Conservation (phyloP, 1,140 invertebrate species). For the Pygmarrhopalites habei region DNA sequence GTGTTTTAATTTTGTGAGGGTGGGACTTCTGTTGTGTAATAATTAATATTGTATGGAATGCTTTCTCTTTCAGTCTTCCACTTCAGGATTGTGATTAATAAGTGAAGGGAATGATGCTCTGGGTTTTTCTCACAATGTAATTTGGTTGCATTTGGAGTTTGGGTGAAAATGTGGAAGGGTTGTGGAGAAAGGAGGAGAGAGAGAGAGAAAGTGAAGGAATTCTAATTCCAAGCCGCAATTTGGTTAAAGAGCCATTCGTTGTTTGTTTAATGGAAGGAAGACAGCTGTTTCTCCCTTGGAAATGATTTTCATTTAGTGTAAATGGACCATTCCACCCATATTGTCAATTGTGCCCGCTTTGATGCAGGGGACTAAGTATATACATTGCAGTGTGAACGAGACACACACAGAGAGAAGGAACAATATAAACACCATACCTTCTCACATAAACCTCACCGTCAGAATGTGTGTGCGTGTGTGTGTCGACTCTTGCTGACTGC, state of each 20-base stretch:
- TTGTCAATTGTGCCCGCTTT: too few relatives aligned
- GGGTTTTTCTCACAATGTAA: too few relatives aligned
- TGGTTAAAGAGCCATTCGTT: background rate
- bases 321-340: background rate
- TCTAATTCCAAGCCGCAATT: background rate
- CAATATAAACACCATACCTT: background rate
- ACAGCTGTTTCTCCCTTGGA: background rate
- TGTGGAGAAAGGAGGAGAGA: background rate
- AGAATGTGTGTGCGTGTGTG: background rate
- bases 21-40: background rate
- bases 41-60: too few relatives aligned
- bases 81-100: too few relatives aligned
- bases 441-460: background rate
- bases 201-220: background rate
- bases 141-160: too few relatives aligned
- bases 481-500: too few relatives aligned
- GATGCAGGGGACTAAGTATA: too few relatives aligned
- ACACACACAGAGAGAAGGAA: background rate
- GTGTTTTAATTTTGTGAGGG: background rate
- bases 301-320: constrained; percentile 16
- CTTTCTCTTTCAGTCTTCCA: too few relatives aligned
- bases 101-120: too few relatives aligned
- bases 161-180: too few relatives aligned
- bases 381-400: background rate
- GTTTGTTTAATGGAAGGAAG: background rate